Evolutionary conservation across 2,888 invertebrate genomes (phyloP).

Genomic region (Pecten maximus): DNA sequence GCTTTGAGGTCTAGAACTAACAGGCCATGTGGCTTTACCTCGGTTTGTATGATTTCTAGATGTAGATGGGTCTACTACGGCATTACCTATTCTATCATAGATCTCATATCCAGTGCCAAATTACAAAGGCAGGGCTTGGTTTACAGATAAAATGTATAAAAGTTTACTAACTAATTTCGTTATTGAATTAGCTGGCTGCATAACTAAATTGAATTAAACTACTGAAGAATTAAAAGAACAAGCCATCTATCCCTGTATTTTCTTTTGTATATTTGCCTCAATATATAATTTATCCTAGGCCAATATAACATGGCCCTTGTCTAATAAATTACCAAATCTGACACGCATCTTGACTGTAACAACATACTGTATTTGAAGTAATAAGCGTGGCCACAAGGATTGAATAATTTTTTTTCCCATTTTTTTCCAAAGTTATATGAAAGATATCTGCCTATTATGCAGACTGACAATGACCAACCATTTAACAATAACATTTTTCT

Average conservation of each 20-base stretch:
- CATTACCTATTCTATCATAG: neutral
- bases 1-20: neutral
- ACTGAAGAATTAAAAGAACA: too few relatives aligned
- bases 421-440: too few relatives aligned
- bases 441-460: too few relatives aligned
- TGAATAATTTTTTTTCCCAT: too few relatives aligned
- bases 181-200: too few relatives aligned
- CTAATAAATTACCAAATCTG: neutral
- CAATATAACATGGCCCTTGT: neutral
- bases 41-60: neutral
- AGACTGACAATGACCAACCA: too few relatives aligned
- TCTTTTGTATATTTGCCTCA: neutral
- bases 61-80: neutral
- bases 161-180: too few relatives aligned
- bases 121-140: neutral
- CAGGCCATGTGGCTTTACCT: constrained; percentile 3
- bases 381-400: too few relatives aligned
- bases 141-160: neutral
- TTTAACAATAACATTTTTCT: too few relatives aligned
- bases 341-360: neutral
- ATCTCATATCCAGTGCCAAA: neutral
- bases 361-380: neutral
- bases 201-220: too few relatives aligned
- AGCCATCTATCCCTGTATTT: too few relatives aligned
- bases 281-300: neutral